These are phyloP conservation scores for Mayetiola destructor DNA, from an alignment of 2,888 invertebrate genomes.

Conservation along the genomic window DNA sequence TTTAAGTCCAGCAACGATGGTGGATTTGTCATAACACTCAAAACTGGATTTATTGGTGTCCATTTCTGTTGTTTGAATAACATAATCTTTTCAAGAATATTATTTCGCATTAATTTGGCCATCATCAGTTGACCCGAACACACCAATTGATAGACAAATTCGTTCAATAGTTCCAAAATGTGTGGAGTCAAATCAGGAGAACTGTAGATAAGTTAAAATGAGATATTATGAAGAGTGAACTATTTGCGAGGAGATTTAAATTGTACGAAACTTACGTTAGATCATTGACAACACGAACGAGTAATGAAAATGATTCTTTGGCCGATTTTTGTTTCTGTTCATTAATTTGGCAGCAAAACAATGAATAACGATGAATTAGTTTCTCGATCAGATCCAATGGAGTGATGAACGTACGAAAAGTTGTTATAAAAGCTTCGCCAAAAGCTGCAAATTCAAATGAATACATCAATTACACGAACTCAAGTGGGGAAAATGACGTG, in stretches of 20 bases:
- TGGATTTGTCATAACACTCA: slow-evolving; percentile 41
- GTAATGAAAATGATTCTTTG: slow-evolving; percentile 76
- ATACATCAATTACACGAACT: slow-evolving; percentile 19
- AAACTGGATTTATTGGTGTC: slow-evolving; percentile 33
- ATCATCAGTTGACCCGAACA: slow-evolving; percentile 82
- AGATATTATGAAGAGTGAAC: slow-evolving; percentile 3
- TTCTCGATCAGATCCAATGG: slow-evolving; percentile 76
- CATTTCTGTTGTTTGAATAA: slow-evolving; percentile 29
- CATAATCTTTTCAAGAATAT: slow-evolving; percentile 65
- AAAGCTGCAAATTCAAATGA: slow-evolving; percentile 25
- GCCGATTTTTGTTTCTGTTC: slow-evolving; percentile 59
- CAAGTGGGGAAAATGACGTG: slow-evolving; percentile 1
- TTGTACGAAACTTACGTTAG: slow-evolving; percentile 63
- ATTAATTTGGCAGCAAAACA: slow-evolving; percentile 56
- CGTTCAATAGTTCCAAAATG: slow-evolving; percentile 69
- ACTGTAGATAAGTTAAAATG: slow-evolving; percentile 37
- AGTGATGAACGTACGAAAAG: slow-evolving; percentile 89
- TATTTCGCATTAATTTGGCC: slow-evolving; percentile 78
- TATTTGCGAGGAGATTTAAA: not conserved
- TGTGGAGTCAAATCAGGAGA: slow-evolving; percentile 70
- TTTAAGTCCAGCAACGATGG: slow-evolving; percentile 79
- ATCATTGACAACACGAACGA: slow-evolving; percentile 89
- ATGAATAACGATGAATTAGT: slow-evolving; percentile 47
- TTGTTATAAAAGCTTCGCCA: slow-evolving; percentile 90
- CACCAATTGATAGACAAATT: slow-evolving; percentile 86